Conservation (phyloP, 2,888 invertebrate genomes). For the Deroplatys truncata region DNA sequence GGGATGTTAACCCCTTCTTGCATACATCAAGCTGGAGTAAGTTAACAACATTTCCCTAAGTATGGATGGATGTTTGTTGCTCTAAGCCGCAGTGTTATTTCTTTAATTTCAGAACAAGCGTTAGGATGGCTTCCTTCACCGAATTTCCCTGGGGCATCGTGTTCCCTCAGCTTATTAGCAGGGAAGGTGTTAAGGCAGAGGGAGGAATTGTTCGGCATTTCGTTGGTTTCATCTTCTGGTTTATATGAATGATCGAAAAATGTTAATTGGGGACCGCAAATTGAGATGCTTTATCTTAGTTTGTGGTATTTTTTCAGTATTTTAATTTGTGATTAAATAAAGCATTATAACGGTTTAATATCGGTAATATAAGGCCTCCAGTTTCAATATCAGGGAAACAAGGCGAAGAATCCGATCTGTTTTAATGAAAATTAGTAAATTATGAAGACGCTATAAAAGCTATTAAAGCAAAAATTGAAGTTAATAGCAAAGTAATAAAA, state of each 20-base stretch:
- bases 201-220: background rate
- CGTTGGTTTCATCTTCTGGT: background rate
- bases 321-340: no score
- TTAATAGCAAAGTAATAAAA: no score
- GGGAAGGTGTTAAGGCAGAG: background rate
- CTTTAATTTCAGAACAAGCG: background rate
- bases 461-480: no score
- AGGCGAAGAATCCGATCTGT: no score
- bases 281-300: no score
- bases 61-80: background rate
- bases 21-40: background rate
- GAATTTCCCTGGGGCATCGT: background rate
- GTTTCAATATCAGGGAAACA: no score
- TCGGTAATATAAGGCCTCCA: no score
- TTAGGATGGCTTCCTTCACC: background rate
- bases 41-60: background rate
- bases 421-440: no score
- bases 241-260: background rate
- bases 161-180: background rate
- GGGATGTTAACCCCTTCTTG: background rate
- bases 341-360: no score
- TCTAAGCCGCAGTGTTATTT: background rate
- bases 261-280: no score
- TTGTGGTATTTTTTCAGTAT: no score
- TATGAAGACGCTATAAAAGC: no score